Conservation (phyloP, 2,888 invertebrate species). For the Tachina fera region DNA sequence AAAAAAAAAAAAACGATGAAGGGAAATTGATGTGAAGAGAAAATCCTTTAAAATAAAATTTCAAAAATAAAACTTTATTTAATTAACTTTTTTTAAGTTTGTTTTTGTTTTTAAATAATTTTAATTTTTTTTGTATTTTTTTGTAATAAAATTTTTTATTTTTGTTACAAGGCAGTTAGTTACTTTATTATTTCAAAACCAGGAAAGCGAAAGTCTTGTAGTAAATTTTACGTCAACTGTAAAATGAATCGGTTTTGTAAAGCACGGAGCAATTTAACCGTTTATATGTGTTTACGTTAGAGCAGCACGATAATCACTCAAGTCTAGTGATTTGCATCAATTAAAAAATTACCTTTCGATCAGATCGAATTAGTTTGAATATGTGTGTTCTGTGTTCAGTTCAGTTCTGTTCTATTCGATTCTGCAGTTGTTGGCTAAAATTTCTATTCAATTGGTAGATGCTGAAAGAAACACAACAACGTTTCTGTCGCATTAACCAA, state of each 20-base stretch:
- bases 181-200: constrained; percentile 14
- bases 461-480: constrained; percentile 55
- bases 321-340: constrained; percentile 77
- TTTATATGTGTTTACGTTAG: constrained; percentile 76
- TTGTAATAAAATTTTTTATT: not conserved
- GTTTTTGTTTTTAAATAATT: constrained; percentile 11
- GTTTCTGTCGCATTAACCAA: constrained; percentile 35
- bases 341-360: constrained; percentile 80
- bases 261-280: constrained; percentile 68
- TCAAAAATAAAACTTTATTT: not conserved
- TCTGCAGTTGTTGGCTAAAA: constrained; percentile 54
- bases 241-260: constrained; percentile 49
- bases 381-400: constrained; percentile 28
- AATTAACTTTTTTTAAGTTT: not conserved
- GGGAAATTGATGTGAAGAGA: constrained; percentile 35
- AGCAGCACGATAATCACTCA: constrained; percentile 78
- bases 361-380: constrained; percentile 74
- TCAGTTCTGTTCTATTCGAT: constrained; percentile 30
- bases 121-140: constrained; percentile 11
- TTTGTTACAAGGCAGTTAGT: not conserved
- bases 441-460: constrained; percentile 54
- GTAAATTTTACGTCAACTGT: constrained; percentile 51
- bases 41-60: constrained; percentile 49
- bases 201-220: constrained; percentile 5
- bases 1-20: not conserved